These are phyloP conservation scores for Rhynchomys soricoides DNA, from an alignment of 2,113 vertebrate genomes.

Conservation along the genomic window DNA sequence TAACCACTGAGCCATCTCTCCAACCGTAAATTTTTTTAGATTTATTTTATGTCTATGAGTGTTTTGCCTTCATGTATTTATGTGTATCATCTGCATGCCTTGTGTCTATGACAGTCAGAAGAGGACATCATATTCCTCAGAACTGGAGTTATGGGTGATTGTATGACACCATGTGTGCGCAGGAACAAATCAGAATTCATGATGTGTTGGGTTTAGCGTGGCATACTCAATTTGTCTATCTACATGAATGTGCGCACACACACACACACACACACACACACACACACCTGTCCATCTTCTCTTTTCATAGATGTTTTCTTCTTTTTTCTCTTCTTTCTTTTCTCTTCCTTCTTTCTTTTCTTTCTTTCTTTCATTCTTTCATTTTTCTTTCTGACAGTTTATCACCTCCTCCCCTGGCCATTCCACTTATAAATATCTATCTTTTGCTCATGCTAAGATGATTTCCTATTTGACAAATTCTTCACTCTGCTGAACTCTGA, in stretches of 20 bases:
- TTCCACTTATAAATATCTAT: not conserved
- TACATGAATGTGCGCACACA: too few species aligned
- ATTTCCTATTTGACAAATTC: slow-evolving; percentile 41
- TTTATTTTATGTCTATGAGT: not conserved
- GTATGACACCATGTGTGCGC: not conserved
- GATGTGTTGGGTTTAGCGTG: not conserved
- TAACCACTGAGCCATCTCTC: too few species aligned
- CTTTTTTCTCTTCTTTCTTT: not conserved
- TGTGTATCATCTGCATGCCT: not conserved
- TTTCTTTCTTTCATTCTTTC: not conserved
- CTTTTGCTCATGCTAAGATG: slow-evolving; percentile 48
- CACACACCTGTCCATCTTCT: slow-evolving; percentile 35
- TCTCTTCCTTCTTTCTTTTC: not conserved
- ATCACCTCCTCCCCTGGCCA: not conserved
- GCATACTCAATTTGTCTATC: too few species aligned
- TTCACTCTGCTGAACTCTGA: slow-evolving; percentile 27
- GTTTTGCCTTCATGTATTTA: not conserved
- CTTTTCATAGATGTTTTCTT: not conserved
- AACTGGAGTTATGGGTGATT: not conserved
- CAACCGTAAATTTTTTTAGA: too few species aligned
- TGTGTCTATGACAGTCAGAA: not conserved
- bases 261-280: too few species aligned
- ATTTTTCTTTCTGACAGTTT: not conserved
- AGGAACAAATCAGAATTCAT: not conserved
- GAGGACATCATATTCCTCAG: not conserved